Evolutionary conservation across 2,797 vertebrate species (phyloP), one percentile per base, ranked within the genome.

Genomic region (Sphenopsis melanotis): DNA sequence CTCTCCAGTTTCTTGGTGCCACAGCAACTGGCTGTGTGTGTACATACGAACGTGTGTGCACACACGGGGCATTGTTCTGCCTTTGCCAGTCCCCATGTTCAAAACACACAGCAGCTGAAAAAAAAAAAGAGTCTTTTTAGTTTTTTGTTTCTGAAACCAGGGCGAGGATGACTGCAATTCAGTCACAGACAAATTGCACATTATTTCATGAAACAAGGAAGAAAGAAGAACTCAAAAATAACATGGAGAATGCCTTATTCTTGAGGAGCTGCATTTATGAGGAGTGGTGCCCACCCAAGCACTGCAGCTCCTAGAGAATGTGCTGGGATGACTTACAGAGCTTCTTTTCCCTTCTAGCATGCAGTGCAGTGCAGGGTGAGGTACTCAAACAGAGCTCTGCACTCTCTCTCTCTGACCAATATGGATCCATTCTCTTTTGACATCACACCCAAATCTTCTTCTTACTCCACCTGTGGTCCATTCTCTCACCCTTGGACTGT

Each of bases 1-100:
- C 52, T 91, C 66, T 90, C 87, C 86, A 57, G 82, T 89, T 94
- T 91, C 96, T 87, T 46, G 92, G 74, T 74, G 82, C 77, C 71
- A 56, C 88, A 94, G 86, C 82, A 68, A 93, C 86, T 68, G 72
- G 52, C 94, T 93, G 84, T 1, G 6, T 7, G 36, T 24, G 32
- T 7, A 70, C 60, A 9, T 2, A 37, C 0, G 3, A 14, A 20
- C 2, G 2, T 27, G 47, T 39, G 12, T 1, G 12, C 12, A 23
- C 46, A 44, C 49, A 36, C 13, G 18, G 18, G 13, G 32, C 23
- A 29, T 44, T 83, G 50, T 42, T 70, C 56, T 84, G 37, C 30
- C 70, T 90, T 80, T 56, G 65, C 49, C 61, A 53, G 24, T 41
- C 61, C 59, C 34, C 32, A 8, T 0, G 1, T n/a, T 49, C 72